Evolutionary conservation across 2,888 invertebrate species (phyloP).

Genomic region (Camponotus fellah): DNA sequence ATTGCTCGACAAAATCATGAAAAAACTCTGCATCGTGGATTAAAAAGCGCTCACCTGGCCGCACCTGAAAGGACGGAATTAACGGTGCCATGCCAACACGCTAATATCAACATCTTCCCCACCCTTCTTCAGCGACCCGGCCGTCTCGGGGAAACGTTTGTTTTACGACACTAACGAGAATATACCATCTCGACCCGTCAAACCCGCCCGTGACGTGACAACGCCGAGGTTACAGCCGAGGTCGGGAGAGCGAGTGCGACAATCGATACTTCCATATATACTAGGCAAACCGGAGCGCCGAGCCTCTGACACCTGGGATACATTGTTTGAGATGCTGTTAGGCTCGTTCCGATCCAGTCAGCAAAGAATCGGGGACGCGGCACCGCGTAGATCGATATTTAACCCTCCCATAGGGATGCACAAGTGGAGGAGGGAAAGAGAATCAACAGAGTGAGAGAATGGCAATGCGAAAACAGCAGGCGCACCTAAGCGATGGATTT

Average conservation of each 20-base stretch:
- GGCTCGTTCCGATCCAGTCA: constrained; percentile 72
- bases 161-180: constrained; percentile 51
- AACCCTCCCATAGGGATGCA: constrained; percentile 54
- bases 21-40: constrained; percentile 21
- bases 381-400: constrained; percentile 63
- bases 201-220: constrained; percentile 62
- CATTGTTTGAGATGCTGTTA: constrained; percentile 76
- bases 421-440: constrained; percentile 25
- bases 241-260: constrained; percentile 57
- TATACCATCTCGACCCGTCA: constrained; percentile 55
- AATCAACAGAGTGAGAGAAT: constrained; percentile 40
- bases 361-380: constrained; percentile 66
- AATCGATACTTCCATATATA: constrained; percentile 69
- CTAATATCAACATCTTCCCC: not conserved
- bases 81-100: not conserved
- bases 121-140: not conserved
- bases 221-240: constrained; percentile 57
- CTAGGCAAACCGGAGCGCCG: constrained; percentile 57
- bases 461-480: constrained; percentile 32
- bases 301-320: constrained; percentile 66
- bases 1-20: constrained; percentile 31
- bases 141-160: constrained; percentile 33
- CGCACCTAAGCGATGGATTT: constrained; percentile 32
- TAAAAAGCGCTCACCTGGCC: constrained; percentile 18
- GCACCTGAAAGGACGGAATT: constrained; percentile 29